Evolutionary conservation across 2,797 vertebrate genomes (phyloP).

Genomic region (Hipposideros larvatus): DNA sequence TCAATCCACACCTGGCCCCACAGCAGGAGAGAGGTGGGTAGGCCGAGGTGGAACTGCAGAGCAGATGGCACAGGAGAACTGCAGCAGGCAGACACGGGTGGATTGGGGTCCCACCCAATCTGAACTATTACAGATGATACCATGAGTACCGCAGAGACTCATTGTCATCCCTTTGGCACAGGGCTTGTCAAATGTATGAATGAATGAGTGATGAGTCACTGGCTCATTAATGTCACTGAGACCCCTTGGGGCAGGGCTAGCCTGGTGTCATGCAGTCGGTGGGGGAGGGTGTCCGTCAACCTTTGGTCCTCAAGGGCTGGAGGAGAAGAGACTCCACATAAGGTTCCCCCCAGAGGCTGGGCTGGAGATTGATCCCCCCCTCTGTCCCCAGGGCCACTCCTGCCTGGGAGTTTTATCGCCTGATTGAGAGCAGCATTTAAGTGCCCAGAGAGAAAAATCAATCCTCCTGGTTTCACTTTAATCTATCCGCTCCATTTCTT

Average conservation of each 20-base stretch:
- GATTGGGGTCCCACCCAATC: accelerated
- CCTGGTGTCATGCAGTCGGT: neutral
- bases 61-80: neutral
- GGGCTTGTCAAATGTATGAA: neutral
- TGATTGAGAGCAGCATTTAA: slow-evolving; percentile 62
- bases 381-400: neutral
- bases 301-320: neutral
- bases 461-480: slow-evolving; percentile 36
- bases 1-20: accelerated
- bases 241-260: neutral
- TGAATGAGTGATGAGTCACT: neutral
- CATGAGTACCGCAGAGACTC: neutral
- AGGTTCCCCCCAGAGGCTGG: neutral
- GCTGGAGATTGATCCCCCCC: neutral
- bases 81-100: accelerated
- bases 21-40: neutral
- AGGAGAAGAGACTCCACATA: neutral
- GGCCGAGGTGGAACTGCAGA: neutral
- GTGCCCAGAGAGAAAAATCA: slow-evolving; percentile 49
- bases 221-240: neutral
- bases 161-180: neutral
- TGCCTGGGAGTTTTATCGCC: neutral
- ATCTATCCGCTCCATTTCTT: slow-evolving; percentile 69
- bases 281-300: neutral
- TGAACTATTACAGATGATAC: accelerated